Evolutionary conservation across 2,113 vertebrate species (phyloP).

Genomic region (Elephantulus edwardii): DNA sequence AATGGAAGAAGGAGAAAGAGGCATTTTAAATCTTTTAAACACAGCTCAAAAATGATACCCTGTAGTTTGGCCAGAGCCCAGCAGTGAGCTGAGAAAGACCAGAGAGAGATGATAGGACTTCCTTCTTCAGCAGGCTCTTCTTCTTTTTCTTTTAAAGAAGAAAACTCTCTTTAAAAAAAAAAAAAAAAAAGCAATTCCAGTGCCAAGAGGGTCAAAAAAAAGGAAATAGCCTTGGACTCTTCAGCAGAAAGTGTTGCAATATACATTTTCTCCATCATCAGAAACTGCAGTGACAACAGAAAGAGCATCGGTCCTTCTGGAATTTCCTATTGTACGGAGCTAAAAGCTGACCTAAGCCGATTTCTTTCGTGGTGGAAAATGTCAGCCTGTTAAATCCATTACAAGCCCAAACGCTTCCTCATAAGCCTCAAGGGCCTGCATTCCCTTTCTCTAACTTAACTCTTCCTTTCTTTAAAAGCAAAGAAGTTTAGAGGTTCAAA

Average conservation of each 20-base stretch:
- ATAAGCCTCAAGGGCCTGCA: neutral
- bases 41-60: neutral
- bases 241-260: neutral
- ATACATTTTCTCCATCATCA: neutral
- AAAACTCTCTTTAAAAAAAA: slow-evolving; percentile 13
- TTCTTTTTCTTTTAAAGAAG: slow-evolving; percentile 25
- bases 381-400: neutral
- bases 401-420: neutral
- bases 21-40: neutral
- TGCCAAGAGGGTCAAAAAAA: slow-evolving; percentile 31
- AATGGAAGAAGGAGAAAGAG: neutral
- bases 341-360: neutral
- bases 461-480: neutral
- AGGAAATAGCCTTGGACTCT: neutral
- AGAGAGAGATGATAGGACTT: neutral
- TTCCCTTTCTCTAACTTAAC: neutral
- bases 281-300: slow-evolving; percentile 35
- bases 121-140: neutral
- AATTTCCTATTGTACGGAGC: slow-evolving; percentile 17
- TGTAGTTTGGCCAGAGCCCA: neutral
- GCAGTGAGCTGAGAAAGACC: neutral
- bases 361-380: neutral
- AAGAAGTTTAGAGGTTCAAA: no score
- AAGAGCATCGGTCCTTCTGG: slow-evolving; percentile 4
- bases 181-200: slow-evolving; percentile 38